phyloP scores from a whole-genome alignment of 2,113 vertebrate genomes.

The Sturnira hondurensis region DNA sequence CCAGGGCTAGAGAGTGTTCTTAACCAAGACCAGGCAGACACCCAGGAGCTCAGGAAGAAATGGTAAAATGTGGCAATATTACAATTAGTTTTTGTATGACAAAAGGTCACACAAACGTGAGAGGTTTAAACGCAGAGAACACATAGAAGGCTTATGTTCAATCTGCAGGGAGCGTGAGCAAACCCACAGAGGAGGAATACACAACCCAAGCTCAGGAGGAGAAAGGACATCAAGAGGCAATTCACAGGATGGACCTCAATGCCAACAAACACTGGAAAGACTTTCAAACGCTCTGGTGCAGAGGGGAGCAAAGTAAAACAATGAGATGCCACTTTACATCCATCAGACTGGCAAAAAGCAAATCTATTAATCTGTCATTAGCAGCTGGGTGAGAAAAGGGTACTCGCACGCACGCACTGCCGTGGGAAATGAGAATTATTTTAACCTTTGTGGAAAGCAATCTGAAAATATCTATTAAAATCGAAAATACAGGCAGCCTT shows the following conservation, averaged over 20 bases:
- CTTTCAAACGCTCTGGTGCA: rapidly evolving
- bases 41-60: not conserved
- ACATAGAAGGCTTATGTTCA: not conserved
- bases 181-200: not conserved
- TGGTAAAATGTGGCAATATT: not conserved
- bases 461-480: not conserved
- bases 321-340: rapidly evolving
- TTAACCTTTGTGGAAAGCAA: not conserved
- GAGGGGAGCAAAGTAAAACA: too few species aligned
- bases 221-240: not conserved
- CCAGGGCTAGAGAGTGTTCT: too few species aligned
- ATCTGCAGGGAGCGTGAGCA: not conserved
- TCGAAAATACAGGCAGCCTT: not conserved
- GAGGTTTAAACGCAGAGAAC: not conserved
- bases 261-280: not conserved
- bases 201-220: not conserved
- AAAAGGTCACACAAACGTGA: not conserved
- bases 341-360: not conserved
- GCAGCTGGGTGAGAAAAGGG: not conserved
- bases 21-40: not conserved
- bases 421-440: not conserved
- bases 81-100: not conserved
- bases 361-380: not conserved
- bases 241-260: not conserved
- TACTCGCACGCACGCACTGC: rapidly evolving